Conservation (phyloP, 2,888 invertebrate genomes). For the Mimachlamys varia region DNA sequence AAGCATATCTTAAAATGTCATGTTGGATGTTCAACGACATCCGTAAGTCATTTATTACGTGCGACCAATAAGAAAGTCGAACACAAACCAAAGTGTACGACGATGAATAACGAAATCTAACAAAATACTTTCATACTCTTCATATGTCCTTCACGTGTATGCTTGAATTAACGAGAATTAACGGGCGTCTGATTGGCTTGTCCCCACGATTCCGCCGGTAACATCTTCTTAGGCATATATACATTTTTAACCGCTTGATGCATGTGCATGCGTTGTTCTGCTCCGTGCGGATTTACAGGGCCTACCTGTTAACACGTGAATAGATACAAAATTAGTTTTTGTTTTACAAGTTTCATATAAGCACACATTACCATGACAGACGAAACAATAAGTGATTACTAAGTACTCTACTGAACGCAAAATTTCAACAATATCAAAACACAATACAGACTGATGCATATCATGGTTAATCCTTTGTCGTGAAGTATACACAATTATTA, state of each 20-base stretch:
- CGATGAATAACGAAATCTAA: neutral
- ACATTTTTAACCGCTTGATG: conserved; percentile 70
- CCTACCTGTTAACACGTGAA: conserved; percentile 61
- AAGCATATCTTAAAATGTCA: neutral
- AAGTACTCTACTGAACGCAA: too few species aligned
- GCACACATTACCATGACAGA: neutral
- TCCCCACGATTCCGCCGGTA: conserved; percentile 63
- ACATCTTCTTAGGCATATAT: conserved; percentile 71
- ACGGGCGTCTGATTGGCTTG: conserved; percentile 42
- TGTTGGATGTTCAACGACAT: neutral
- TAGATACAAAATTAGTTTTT: neutral
- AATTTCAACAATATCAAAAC: too few species aligned
- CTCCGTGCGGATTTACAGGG: conserved; percentile 66
- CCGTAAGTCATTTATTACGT: neutral
- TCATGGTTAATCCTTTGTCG: too few species aligned
- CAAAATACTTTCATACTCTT: neutral
- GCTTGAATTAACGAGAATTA: neutral
- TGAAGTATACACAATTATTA: too few species aligned
- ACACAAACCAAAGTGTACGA: neutral
- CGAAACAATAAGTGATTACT: neutral
- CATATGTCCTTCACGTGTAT: neutral
- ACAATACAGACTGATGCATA: too few species aligned
- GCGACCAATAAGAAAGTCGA: neutral
- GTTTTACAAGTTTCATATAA: neutral
- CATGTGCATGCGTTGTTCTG: conserved; percentile 63